A percentile compares a stretch with the other conserved stretches of the same genome.
Conservation (phyloP, 23 tunicate species). For the Botrylloides violaceus region DNA sequence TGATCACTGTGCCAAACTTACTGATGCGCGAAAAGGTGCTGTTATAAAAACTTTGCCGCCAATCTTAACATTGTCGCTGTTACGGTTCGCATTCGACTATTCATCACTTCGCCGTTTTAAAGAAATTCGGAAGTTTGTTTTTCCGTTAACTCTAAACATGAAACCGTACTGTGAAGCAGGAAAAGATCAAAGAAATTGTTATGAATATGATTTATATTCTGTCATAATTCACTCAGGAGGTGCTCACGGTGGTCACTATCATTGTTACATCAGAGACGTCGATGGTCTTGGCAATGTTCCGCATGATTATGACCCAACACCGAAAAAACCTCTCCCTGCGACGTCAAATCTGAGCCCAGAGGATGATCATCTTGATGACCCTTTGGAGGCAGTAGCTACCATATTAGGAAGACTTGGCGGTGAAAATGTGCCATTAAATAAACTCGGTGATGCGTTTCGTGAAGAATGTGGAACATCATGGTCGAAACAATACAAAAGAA, state of each 20-base stretch:
- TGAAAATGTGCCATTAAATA: constrained; percentile 17
- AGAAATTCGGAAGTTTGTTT: constrained; percentile 35
- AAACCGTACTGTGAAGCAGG: constrained; percentile 19
- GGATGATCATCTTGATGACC: constrained; percentile 7
- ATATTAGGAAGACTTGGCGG: constrained; percentile 21
- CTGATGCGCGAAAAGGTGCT: constrained; percentile 48
- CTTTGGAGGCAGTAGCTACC: constrained; percentile 24
- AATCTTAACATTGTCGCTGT: constrained; percentile 27
- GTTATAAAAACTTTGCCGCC: constrained; percentile 33
- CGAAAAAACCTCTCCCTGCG: neutral
- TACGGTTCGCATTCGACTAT: constrained; percentile 33
- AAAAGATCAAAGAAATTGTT: constrained; percentile 11
- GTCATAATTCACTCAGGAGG: constrained; percentile 50
- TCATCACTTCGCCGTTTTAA: constrained; percentile 29
- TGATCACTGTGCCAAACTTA: constrained; percentile 39
- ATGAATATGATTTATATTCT: constrained; percentile 37
- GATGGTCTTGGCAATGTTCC: constrained; percentile 41
- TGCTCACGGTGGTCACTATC: constrained; percentile 53
- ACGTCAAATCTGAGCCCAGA: neutral
- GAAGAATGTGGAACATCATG: constrained; percentile 49
- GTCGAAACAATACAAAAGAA: constrained; percentile 33
- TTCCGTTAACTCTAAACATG: constrained; percentile 29
- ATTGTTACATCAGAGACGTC: constrained; percentile 43
- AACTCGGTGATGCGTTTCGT: constrained; percentile 36
- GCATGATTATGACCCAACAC: constrained; percentile 14